phyloP scores from a whole-genome alignment of 1,140 invertebrate genomes.

The Halesus radiatus region DNA sequence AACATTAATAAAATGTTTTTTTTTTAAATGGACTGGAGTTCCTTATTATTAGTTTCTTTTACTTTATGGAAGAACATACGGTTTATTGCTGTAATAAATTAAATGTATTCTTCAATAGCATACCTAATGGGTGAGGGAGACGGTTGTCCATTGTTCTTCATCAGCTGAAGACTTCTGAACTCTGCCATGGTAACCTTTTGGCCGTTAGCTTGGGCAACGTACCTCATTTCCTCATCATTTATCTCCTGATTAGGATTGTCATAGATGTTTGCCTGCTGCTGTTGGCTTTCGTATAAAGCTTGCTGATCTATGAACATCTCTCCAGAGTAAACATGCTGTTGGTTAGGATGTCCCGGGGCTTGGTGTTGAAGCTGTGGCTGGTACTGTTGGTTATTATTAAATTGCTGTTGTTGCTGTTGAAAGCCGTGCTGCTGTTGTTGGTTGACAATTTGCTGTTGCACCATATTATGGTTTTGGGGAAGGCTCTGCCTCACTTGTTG shows the following conservation, averaged over 20 bases:
- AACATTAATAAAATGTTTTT: too few species aligned
- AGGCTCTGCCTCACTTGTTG: slow-evolving; percentile 53
- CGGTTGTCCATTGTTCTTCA: slow-evolving; percentile 41
- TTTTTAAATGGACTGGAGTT: too few species aligned
- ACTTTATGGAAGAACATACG: neutral
- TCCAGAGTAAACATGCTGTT: slow-evolving; percentile 26
- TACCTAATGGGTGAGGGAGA: slow-evolving; percentile 32
- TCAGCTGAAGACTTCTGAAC: slow-evolving; percentile 63
- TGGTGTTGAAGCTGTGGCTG: slow-evolving; percentile 37
- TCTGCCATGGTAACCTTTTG: slow-evolving; percentile 66
- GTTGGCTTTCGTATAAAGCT: slow-evolving; percentile 47
- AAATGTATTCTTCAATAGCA: neutral
- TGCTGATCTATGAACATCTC: slow-evolving; percentile 51
- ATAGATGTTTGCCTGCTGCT: slow-evolving; percentile 29
- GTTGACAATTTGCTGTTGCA: slow-evolving; percentile 57
- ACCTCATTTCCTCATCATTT: slow-evolving; percentile 60
- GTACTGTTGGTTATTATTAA: slow-evolving; percentile 32
- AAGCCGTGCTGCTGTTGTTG: slow-evolving; percentile 61
- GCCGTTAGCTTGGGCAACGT: slow-evolving; percentile 64
- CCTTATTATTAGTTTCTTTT: too few species aligned
- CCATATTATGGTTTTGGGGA: neutral
- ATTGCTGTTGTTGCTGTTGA: slow-evolving; percentile 58
- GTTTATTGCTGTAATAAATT: neutral
- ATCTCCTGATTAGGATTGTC: slow-evolving; percentile 2
- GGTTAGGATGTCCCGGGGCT: slow-evolving; percentile 32